phyloP scores from a whole-genome alignment of 2,888 invertebrate genomes.

The Drosophila prolongata region DNA sequence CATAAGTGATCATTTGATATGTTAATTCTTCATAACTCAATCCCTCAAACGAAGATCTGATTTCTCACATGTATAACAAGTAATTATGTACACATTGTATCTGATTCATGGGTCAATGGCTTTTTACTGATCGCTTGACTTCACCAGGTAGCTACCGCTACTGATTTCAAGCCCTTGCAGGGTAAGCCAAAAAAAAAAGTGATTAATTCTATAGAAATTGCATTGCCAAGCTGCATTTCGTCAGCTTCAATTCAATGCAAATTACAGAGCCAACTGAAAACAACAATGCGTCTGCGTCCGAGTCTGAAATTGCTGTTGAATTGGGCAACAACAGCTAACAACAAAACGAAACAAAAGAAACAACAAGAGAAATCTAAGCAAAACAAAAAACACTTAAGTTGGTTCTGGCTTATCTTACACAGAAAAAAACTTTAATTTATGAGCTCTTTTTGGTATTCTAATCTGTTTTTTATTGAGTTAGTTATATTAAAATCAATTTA shows the following conservation, averaged over 20 bases:
- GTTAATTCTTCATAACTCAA: neutral
- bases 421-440: neutral
- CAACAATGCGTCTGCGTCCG: conserved; percentile 36
- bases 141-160: conserved; percentile 16
- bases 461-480: no score
- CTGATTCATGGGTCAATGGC: conserved; percentile 28
- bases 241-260: conserved; percentile 72
- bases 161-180: conserved; percentile 10
- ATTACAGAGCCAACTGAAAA: conserved; percentile 42
- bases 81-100: conserved; percentile 11
- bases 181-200: neutral
- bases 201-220: conserved; percentile 42
- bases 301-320: conserved; percentile 43
- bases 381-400: conserved; percentile 29
- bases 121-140: conserved; percentile 9
- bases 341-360: conserved; percentile 23
- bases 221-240: conserved; percentile 57
- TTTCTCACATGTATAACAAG: conserved; percentile 11
- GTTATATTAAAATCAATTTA: no score
- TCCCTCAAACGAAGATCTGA: conserved; percentile 15
- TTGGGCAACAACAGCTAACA: conserved; percentile 39
- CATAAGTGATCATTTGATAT: conserved; percentile 6
- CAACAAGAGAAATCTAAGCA: conserved; percentile 16
- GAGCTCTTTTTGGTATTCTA: no score
- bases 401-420: conserved; percentile 27